Base-by-base conservation (phyloP, 2,113 vertebrate species). In the rabbit (Oryctolagus cuniculus) region DNA sequence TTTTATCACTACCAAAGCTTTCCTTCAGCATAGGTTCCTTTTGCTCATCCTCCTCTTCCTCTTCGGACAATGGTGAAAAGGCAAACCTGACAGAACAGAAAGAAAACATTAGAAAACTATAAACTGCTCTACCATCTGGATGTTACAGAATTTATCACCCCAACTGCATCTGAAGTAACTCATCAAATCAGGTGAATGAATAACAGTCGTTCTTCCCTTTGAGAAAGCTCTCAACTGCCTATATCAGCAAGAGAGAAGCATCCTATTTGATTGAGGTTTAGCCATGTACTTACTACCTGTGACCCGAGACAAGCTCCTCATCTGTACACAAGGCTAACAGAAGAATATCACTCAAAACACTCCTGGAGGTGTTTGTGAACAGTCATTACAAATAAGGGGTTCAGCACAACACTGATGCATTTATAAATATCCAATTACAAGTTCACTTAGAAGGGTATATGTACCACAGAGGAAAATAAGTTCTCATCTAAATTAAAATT, bases 21-120 rank as follows among this genome's bases (percentile, higher is more conserved):
- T 99, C 99, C 94, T 99, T 99, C 88, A 99, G 97, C 99, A 99
- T 99, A 31, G 99, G 99, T 80, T 99, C 99, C 96, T 99, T 99
- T 91, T 99, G 99, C 67, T 99, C 99, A 93, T 98, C 98, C 4
- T 99, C 98, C 0, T 99, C 99, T 0, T 99, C 99, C 67, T 99
- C 99, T 66, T 99, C 99, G 21, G 99, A 99, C 66, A 99, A 98
- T 27, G 99, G 99, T 96, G 99, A 99, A 97, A 99, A 99, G 87
- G 99, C 99, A 98, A 99, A 99, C 98, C 99, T 99, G 80, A 97
- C 9, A 81, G 66, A 79, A 91, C 61, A 84, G 92, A 96, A 36
- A 92, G 80, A 97, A 53, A 90, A 78, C 79, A 77, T 97, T 0
- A 95, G 36, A 74, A 96, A 94, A 91, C 27, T 61, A 86, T 15